Conservation (phyloP, 2,113 vertebrate genomes). For the Nanorana parkeri region DNA sequence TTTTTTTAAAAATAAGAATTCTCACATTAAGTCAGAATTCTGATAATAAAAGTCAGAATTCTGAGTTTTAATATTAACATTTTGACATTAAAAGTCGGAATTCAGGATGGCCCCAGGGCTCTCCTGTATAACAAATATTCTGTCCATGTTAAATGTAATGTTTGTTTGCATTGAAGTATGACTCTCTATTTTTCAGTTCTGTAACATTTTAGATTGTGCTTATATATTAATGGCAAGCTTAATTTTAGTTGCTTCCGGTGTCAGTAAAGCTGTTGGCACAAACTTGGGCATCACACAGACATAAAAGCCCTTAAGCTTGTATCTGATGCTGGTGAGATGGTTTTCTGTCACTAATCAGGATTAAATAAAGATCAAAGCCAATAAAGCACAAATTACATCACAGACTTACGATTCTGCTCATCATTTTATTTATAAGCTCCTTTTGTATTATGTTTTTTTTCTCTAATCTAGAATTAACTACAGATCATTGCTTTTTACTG, state of each 20-base stretch:
- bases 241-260: neutral
- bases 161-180: too few relatives aligned
- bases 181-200: too few relatives aligned
- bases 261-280: constrained; percentile 7
- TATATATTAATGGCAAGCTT: too few relatives aligned
- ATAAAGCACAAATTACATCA: constrained; percentile 60
- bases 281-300: constrained; percentile 32
- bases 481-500: constrained; percentile 60
- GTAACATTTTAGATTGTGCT: too few relatives aligned
- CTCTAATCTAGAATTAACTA: constrained; percentile 61
- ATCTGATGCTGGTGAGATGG: constrained; percentile 55
- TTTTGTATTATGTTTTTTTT: constrained; percentile 57
- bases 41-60: too few relatives aligned
- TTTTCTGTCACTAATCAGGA: constrained; percentile 62
- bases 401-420: constrained; percentile 62
- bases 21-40: too few relatives aligned
- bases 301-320: constrained; percentile 54
- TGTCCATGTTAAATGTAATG: too few relatives aligned
- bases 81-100: too few relatives aligned
- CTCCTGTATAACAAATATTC: too few relatives aligned
- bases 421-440: constrained; percentile 57
- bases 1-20: too few relatives aligned
- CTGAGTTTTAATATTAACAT: too few relatives aligned
- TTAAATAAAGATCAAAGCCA: constrained; percentile 67
- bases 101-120: too few relatives aligned